A percentile compares a stretch with the other conserved stretches of the same genome.
Evolutionary conservation across 2,113 vertebrate genomes (phyloP).

Genomic region (Stictonetta naevosa): DNA sequence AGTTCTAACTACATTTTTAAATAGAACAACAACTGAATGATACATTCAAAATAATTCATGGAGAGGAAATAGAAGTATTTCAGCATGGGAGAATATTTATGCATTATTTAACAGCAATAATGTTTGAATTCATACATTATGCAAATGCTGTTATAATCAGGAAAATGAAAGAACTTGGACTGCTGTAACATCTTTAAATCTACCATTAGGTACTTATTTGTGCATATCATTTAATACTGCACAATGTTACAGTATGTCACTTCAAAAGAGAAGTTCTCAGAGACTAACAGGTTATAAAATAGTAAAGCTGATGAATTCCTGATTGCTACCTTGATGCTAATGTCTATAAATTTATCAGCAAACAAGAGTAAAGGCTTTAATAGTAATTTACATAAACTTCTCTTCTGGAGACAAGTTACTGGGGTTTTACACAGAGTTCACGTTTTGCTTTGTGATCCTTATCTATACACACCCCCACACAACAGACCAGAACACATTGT

Average conservation of each 20-base stretch:
- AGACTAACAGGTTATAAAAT: conserved; percentile 73
- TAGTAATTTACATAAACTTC: conserved; percentile 28
- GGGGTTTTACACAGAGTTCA: background rate
- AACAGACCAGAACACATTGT: background rate
- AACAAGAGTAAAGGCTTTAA: conserved; percentile 67
- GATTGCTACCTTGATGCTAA: conserved; percentile 68
- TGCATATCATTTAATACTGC: conserved; percentile 75
- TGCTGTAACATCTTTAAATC: conserved; percentile 73
- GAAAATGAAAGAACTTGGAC: conserved; percentile 80
- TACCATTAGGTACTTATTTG: conserved; percentile 80
- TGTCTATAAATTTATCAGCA: conserved; percentile 72
- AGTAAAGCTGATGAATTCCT: conserved; percentile 69
- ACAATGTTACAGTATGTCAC: conserved; percentile 31
- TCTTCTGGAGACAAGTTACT: conserved; percentile 6
- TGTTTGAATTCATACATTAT: conserved; percentile 87
- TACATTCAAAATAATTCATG: conserved; percentile 79
- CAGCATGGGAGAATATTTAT: conserved; percentile 83
- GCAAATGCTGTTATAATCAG: conserved; percentile 83
- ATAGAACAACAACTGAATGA: conserved; percentile 73
- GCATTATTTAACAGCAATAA: conserved; percentile 87
- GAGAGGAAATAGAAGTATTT: conserved; percentile 79
- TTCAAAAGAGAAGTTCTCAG: conserved; percentile 68
- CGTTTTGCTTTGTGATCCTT: background rate
- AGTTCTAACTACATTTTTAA: conserved; percentile 76
- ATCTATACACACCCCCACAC: background rate